Percentiles rank a stretch among this genome's conserved stretches.
Conservation (phyloP, 1,140 invertebrate genomes). For the Bombus confusus region DNA sequence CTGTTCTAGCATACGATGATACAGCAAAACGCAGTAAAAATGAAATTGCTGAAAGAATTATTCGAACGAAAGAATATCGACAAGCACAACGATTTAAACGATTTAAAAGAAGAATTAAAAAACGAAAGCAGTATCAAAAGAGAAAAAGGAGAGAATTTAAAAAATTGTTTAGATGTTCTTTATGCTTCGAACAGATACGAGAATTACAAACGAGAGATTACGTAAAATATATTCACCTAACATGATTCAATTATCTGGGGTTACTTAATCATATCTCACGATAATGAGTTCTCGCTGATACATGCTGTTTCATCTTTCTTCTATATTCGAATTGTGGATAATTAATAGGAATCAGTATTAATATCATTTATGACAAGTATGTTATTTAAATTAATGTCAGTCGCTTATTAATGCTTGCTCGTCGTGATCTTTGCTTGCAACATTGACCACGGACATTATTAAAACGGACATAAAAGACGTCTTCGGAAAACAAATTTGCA, state of each 20-base stretch:
- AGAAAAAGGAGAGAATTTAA: neutral
- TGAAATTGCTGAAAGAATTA: neutral
- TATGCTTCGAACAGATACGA: neutral
- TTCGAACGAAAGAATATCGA: neutral
- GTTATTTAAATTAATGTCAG: neutral
- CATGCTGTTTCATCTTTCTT: neutral
- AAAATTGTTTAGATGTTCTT: neutral
- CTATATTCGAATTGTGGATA: neutral
- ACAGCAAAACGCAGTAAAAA: neutral
- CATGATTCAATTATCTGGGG: conserved; percentile 16
- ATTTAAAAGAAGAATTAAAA: no score
- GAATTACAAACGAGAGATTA: neutral
- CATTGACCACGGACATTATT: neutral
- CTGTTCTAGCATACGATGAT: neutral
- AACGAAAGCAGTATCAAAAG: no score
- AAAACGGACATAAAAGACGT: neutral
- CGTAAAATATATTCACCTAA: conserved; percentile 17
- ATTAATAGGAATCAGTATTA: neutral
- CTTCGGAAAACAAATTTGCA: neutral
- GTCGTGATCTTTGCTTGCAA: neutral
- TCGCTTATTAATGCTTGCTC: neutral
- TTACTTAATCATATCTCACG: conserved; percentile 33
- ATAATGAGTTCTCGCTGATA: conserved; percentile 4
- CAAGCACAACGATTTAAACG: no score
- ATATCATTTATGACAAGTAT: neutral